Evolutionary conservation across 1,140 invertebrate genomes (phyloP).

Genomic region (Galleria mellonella): DNA sequence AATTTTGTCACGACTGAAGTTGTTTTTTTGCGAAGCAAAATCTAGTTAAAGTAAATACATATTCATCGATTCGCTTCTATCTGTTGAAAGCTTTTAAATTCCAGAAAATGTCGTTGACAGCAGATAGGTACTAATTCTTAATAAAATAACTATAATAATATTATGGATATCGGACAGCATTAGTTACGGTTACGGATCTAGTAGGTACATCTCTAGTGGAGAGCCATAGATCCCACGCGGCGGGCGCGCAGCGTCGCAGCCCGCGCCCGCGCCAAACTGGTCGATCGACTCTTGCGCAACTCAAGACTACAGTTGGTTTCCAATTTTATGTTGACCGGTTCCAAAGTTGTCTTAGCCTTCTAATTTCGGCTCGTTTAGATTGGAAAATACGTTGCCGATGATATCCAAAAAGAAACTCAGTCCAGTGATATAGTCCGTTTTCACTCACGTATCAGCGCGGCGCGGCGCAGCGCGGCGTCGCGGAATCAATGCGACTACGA

Average conservation of each 20-base stretch:
- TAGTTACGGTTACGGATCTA: no score
- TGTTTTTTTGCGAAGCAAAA: no score
- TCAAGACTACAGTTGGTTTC: conserved; percentile 67
- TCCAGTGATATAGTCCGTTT: conserved; percentile 7
- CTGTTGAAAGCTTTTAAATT: no score
- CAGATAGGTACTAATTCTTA: no score
- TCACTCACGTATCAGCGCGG: background rate
- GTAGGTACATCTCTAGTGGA: background rate
- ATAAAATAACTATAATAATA: no score
- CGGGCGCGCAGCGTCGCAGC: conserved; percentile 51
- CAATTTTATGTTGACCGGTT: conserved; percentile 74
- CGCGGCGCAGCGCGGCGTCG: no score
- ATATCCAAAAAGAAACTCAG: conserved; percentile 17
- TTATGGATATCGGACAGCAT: background rate
- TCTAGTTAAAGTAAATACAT: no score
- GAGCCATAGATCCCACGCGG: conserved; percentile 56
- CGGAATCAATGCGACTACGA: no score
- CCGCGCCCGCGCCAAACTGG: conserved; percentile 62
- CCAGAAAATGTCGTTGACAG: no score
- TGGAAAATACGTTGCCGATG: conserved; percentile 52
- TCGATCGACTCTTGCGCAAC: conserved; percentile 65
- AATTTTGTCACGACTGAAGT: no score
- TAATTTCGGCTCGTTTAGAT: conserved; percentile 72
- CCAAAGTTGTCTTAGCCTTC: conserved; percentile 67
- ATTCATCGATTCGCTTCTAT: no score